These are phyloP conservation scores for Acestrorhynchus altus DNA, from an alignment of 2,797 vertebrate species.

Conservation along the genomic window DNA sequence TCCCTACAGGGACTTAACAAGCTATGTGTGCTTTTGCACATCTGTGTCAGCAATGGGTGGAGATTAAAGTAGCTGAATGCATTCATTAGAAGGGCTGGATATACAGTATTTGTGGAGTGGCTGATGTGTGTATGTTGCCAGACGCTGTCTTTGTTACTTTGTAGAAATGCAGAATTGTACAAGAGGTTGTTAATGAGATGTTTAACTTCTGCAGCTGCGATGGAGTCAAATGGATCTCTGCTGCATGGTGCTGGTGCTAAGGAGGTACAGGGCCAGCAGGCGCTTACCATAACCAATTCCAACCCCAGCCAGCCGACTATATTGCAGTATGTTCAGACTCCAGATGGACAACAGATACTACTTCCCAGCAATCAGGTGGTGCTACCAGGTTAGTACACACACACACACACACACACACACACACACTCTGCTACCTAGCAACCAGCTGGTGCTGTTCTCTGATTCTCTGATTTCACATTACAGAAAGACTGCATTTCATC, in stretches of 20 bases:
- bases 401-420: neutral
- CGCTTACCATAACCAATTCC: slow-evolving; percentile 94
- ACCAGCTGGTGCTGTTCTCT: neutral
- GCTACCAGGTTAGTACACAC: slow-evolving; percentile 88
- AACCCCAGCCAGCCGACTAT: slow-evolving; percentile 85
- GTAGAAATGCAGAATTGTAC: neutral
- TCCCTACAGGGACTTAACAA: no score
- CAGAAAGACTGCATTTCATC: no score
- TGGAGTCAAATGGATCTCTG: slow-evolving; percentile 97
- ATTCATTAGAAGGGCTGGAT: no score
- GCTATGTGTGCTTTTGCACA: no score
- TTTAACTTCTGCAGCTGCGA: slow-evolving; percentile 84
- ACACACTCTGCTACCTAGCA: neutral
- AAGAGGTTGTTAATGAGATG: neutral
- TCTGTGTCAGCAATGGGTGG: no score
- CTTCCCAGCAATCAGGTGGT: slow-evolving; percentile 98
- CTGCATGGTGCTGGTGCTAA: slow-evolving; percentile 97
- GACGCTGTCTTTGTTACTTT: neutral
- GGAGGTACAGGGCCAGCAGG: slow-evolving; percentile 94
- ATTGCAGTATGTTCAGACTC: slow-evolving; percentile 97
- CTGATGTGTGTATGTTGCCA: no score
- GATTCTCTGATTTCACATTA: no score
- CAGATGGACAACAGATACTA: slow-evolving; percentile 98
- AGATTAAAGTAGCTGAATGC: no score
- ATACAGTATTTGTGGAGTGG: no score